phyloP scores from a whole-genome alignment of 2,113 vertebrate species.

The Microtus ochrogaster region DNA sequence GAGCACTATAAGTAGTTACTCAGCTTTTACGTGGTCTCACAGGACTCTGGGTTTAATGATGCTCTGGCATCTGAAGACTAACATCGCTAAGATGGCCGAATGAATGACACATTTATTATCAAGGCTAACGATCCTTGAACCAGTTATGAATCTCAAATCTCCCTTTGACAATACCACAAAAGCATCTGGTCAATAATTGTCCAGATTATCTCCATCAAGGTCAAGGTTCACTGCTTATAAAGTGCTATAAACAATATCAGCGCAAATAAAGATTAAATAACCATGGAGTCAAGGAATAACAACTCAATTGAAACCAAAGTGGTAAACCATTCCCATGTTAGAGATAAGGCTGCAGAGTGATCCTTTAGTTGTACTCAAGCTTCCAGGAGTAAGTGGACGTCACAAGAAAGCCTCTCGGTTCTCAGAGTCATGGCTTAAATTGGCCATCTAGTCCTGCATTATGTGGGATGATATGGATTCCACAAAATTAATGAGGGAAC shows the following conservation, averaged over 20 bases:
- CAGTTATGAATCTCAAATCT: not conserved
- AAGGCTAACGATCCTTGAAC: not conserved
- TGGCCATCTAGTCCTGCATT: not conserved
- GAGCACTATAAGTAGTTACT: not conserved
- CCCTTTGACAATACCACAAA: not conserved
- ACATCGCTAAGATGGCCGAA: not conserved
- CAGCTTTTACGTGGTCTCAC: not conserved
- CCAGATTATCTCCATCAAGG: not conserved
- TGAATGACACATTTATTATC: not conserved
- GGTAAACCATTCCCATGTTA: not conserved
- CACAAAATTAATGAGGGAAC: not conserved
- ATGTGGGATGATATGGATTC: constrained; percentile 25
- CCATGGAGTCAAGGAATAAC: not conserved
- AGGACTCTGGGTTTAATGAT: not conserved
- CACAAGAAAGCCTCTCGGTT: fast-evolving
- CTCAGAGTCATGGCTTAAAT: constrained; percentile 5
- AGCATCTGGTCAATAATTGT: not conserved
- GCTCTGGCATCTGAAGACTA: not conserved
- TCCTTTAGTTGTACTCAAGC: fast-evolving
- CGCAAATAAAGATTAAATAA: not conserved
- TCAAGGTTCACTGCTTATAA: not conserved
- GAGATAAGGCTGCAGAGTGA: not conserved
- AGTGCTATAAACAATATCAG: not conserved
- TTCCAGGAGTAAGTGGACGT: not conserved
- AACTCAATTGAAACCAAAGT: not conserved